Conservation (phyloP, 1,140 invertebrate genomes). For the Drosophila melanica region DNA sequence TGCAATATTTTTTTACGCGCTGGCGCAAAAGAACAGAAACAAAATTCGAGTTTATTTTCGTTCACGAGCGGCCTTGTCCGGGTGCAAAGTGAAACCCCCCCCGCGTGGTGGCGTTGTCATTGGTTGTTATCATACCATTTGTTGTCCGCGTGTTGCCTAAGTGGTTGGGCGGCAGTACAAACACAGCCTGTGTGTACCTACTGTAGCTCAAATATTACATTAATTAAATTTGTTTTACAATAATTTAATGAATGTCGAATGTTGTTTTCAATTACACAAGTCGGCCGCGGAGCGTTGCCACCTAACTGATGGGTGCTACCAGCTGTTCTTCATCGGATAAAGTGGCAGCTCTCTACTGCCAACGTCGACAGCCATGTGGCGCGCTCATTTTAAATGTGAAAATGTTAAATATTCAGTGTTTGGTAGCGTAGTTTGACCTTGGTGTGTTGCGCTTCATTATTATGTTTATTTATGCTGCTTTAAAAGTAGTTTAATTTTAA, state of each 20-base stretch:
- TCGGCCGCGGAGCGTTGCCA: slow-evolving; percentile 31
- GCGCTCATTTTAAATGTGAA: slow-evolving; percentile 14
- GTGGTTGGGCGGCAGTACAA: not conserved
- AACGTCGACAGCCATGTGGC: slow-evolving; percentile 5
- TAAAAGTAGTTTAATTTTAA: slow-evolving; percentile 14
- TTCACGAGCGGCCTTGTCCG: slow-evolving; percentile 23
- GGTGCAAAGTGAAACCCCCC: slow-evolving; percentile 3
- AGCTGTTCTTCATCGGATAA: not conserved
- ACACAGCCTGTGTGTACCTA: slow-evolving; percentile 18
- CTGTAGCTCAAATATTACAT: slow-evolving; percentile 34
- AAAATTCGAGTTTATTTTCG: slow-evolving; percentile 24
- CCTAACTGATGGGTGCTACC: slow-evolving; percentile 1
- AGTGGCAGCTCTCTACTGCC: not conserved
- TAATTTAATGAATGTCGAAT: slow-evolving; percentile 44
- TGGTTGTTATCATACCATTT: slow-evolving; percentile 30
- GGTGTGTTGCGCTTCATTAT: not conserved
- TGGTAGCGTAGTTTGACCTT: not conserved
- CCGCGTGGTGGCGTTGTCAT: not conserved
- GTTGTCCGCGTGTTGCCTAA: slow-evolving; percentile 4
- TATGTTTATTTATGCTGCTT: slow-evolving; percentile 8
- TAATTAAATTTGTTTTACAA: slow-evolving; percentile 31
- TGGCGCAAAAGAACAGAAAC: slow-evolving; percentile 16
- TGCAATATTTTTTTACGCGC: slow-evolving; percentile 18
- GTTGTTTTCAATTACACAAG: slow-evolving; percentile 74
- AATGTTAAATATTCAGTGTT: not conserved